Percentiles rank a stretch among this genome's conserved stretches.
Conservation (phyloP, 2,113 vertebrate species). For the Nothocercus nigrocapillus region DNA sequence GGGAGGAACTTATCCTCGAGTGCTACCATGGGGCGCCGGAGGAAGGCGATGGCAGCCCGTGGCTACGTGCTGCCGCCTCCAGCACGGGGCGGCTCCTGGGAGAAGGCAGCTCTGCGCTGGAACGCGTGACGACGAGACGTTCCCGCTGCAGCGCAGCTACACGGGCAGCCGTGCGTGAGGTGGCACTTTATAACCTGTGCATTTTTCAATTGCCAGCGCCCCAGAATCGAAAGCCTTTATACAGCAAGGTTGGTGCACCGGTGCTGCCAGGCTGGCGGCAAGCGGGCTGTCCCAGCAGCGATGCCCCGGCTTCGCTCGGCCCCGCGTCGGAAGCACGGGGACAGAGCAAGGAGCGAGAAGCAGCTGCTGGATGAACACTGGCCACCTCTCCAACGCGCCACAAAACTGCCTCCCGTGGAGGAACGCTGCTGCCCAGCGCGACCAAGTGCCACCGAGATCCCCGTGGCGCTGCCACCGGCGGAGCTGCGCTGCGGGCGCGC, state of each 20-base stretch:
- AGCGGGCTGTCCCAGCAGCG: fast-evolving
- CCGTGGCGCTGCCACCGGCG: too few species aligned
- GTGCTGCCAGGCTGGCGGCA: not conserved
- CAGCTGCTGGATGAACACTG: too few species aligned
- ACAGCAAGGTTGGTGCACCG: not conserved
- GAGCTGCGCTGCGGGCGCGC: too few species aligned
- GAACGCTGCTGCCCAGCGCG: fast-evolving
- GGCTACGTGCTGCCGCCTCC: fast-evolving
- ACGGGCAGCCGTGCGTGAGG: not conserved
- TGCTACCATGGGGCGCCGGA: not conserved
- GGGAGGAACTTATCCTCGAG: not conserved
- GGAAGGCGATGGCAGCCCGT: not conserved
- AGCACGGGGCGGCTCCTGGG: not conserved
- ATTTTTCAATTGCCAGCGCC: not conserved
- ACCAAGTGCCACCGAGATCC: not conserved
- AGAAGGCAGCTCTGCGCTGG: not conserved
- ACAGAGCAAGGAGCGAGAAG: too few species aligned
- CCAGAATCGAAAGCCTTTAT: not conserved
- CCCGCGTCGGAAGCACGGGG: fast-evolving
- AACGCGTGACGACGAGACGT: not conserved
- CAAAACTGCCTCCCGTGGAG: not conserved
- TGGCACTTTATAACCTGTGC: fast-evolving
- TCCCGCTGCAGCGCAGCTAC: not conserved
- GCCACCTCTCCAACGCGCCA: too few species aligned
- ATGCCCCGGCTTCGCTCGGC: not conserved